phyloP scores from a whole-genome alignment of 2,797 vertebrate genomes.

The Chanos chanos region DNA sequence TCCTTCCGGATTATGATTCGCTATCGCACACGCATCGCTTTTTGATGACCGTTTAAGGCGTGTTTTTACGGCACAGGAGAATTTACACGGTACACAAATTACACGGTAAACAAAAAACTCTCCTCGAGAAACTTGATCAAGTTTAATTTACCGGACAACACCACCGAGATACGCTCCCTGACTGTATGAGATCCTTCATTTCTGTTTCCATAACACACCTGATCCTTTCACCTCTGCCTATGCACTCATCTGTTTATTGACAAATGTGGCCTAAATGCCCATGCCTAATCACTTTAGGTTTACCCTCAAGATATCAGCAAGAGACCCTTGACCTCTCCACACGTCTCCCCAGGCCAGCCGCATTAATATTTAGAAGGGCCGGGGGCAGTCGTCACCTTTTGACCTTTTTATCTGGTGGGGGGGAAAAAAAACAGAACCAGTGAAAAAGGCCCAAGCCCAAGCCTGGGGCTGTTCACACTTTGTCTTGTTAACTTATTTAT shows the following conservation, averaged over 20 bases:
- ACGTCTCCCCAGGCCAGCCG: constrained; percentile 50
- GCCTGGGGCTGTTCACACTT: too few relatives aligned
- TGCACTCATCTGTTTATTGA: constrained; percentile 53
- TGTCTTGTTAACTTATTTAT: too few relatives aligned
- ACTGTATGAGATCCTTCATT: neutral
- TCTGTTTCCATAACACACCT: neutral
- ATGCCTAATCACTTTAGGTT: constrained; percentile 71
- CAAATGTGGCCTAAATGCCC: constrained; percentile 37
- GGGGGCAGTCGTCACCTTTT: constrained; percentile 59
- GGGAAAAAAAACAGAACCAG: constrained; percentile 31
- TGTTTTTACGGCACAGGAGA: too few relatives aligned
- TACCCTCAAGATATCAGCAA: constrained; percentile 60
- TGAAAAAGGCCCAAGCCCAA: neutral
- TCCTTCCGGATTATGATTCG: too few relatives aligned
- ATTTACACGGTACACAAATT: too few relatives aligned
- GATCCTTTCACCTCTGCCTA: neutral
- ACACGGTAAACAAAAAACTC: too few relatives aligned
- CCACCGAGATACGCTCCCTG: too few relatives aligned
- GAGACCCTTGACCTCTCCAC: constrained; percentile 76
- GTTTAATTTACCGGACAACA: too few relatives aligned
- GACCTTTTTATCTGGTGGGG: constrained; percentile 59
- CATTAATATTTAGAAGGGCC: constrained; percentile 72
- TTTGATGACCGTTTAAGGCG: too few relatives aligned
- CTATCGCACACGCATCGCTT: too few relatives aligned
- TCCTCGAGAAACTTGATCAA: too few relatives aligned